Base-by-base conservation (phyloP, 30 jellyfish, hydroid and myxozoan genomes). In the Aurelia sp. region DNA sequence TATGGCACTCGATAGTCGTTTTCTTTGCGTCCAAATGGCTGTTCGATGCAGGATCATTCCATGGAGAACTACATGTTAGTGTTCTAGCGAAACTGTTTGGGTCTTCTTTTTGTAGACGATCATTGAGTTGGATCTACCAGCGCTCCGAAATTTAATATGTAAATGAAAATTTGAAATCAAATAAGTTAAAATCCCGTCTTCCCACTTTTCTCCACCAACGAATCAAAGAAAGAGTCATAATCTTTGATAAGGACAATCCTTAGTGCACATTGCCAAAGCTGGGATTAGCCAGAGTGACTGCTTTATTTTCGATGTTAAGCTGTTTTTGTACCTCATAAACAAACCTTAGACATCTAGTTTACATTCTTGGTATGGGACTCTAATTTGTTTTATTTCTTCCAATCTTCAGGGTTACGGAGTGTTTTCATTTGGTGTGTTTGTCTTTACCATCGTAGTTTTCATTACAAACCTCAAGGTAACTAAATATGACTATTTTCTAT, bases 1-100 rank as follows among this genome's bases (percentile, higher is more conserved):
- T 89, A 2, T 94, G 97, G 97, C 99, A 94, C 58, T 96, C 96
- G 18, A 70, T 94, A 17, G 97, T 89, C 13, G 90, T 94, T 37
- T 94, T 77, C 70, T 86, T 77, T 68, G 99, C 92, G 15, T 58
- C 89, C 7, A 63, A 58, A 40, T 59, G 72, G 89, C 58, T 94
- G 73, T 94, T 90, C 72, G 96, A 63, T 44, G 89, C 20, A 18
- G 88, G 92, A 20, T 78, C 95, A 8, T 82, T 94, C 35, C 82
- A 86, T 44, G 60, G 69, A 11, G 71, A 70, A 1, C 82, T 89
- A 55, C 70, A 59, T 89, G 99, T 94, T 88, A 31, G 91, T 62
- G 1, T 66, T 3, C 41, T 2, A 31, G 52, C 75, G 1, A 65
- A 19, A 30, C 18, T 19, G 0, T 65, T 2, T 15, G 15, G 8